Evolutionary conservation across 2,888 invertebrate genomes (phyloP), one percentile per base, ranked within the genome.

Genomic region (Lasioglossum calceatum): DNA sequence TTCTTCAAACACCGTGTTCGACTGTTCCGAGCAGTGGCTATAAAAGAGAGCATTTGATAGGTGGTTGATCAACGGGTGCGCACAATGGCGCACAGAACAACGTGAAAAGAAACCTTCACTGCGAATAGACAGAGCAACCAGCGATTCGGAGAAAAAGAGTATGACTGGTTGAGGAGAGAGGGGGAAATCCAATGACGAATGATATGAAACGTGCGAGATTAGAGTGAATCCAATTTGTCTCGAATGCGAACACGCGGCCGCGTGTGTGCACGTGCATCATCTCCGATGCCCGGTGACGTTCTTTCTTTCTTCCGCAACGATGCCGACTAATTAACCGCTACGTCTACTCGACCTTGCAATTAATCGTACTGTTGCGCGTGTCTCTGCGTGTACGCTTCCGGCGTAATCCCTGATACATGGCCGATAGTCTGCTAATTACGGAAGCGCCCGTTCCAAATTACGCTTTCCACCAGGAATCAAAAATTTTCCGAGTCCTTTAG

Each of bases 291-390:
- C 81, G 58, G 81, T 81, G 86, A 86, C 85, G 73, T 71, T 81
- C 77, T 32, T 42, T 82, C 86, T 78, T 83, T 72, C 76, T 89
- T 81, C 67, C 74, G 44, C 71, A 81, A 87, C 76, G 87, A 87
- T 81, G 70, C 73, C 74, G 61, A 79, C 82, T 84, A 91, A 89
- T 84, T 84, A 83, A 84, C 85, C 72, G 61, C 61, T 81, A 50
- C 71, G 85, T 81, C 84, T 87, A 79, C 82, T 87, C 87, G 87
- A 87, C 90, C 91, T 88, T 79, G 86, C 81, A 77, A 73, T 84
- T 90, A 82, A 89, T 87, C 82, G 67, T 72, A 72, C 72, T 70
- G 77, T 78, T 74, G 83, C 75, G 74, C 74, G 64, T 64, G 76
- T 54, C 54, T 73, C 72, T 61, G 61, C 80, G 80, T 67, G 54